phyloP scores from a whole-genome alignment of 2,888 invertebrate species.

The Plebejus argus region DNA sequence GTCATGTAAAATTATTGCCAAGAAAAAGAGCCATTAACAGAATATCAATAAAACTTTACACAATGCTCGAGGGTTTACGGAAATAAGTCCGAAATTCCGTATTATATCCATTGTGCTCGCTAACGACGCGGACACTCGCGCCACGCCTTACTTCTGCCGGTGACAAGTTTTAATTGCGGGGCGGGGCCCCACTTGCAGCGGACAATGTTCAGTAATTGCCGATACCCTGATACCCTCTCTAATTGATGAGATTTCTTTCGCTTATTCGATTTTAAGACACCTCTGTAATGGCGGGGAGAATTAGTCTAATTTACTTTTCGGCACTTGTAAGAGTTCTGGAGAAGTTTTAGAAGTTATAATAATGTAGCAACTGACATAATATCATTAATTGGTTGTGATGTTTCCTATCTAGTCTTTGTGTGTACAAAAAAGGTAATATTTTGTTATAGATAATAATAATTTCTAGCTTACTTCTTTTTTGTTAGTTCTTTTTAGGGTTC shows the following conservation, averaged over 20 bases:
- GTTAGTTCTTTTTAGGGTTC: too few relatives aligned
- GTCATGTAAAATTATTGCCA: neutral
- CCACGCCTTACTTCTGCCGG: constrained; percentile 33
- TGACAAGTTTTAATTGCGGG: constrained; percentile 45
- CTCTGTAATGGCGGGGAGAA: constrained; percentile 9
- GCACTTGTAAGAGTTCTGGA: neutral
- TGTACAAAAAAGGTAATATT: neutral
- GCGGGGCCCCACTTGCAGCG: constrained; percentile 38
- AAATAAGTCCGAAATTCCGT: constrained; percentile 22
- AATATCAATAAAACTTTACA: constrained; percentile 26
- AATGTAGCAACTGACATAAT: neutral
- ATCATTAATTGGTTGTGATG: neutral
- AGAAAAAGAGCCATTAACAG: neutral
- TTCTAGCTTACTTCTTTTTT: too few relatives aligned
- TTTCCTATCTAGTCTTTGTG: neutral
- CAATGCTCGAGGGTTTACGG: neutral
- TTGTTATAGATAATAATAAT: neutral
- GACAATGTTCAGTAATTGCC: constrained; percentile 33
- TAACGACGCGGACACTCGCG: constrained; percentile 35
- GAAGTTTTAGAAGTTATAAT: neutral
- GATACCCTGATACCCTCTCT: constrained; percentile 20
- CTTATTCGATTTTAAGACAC: constrained; percentile 25
- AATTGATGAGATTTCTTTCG: constrained; percentile 32
- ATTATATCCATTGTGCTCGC: constrained; percentile 26
- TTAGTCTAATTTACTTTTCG: constrained; percentile 8